Percentiles rank a stretch among this genome's conserved stretches.
These are phyloP conservation scores for Drosophila azteca DNA, from an alignment of 1,140 invertebrate genomes.

Conservation along the genomic window DNA sequence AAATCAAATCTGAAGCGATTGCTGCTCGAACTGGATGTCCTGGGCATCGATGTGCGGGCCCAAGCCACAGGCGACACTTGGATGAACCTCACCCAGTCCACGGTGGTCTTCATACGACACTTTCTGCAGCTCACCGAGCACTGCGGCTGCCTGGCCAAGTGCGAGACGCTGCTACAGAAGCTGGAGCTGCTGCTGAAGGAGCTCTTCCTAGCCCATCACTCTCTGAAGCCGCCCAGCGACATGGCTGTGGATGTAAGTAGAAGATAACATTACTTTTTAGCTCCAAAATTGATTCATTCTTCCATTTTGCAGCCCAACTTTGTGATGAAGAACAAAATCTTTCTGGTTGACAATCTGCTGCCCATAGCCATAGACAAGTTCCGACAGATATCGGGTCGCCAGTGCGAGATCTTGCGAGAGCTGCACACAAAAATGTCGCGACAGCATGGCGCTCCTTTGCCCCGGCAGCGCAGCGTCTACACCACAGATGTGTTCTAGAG, in stretches of 20 bases:
- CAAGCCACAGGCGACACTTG: conserved; percentile 82
- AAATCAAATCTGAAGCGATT: conserved; percentile 85
- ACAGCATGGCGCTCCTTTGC: conserved; percentile 71
- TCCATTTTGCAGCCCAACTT: conserved; percentile 72
- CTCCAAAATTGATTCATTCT: background rate
- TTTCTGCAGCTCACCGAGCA: conserved; percentile 76
- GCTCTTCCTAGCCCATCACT: conserved; percentile 74
- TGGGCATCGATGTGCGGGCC: conserved; percentile 82
- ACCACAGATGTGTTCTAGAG: conserved; percentile 76
- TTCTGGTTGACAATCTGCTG: conserved; percentile 76
- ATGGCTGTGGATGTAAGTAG: conserved; percentile 78
- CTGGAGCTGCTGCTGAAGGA: conserved; percentile 70
- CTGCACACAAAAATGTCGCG: conserved; percentile 66
- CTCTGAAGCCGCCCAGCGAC: conserved; percentile 68
- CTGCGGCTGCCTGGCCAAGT: conserved; percentile 76
- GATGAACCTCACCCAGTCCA: conserved; percentile 81
- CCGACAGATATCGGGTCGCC: conserved; percentile 64
- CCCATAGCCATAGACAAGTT: conserved; percentile 78
- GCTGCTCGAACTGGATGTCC: conserved; percentile 84
- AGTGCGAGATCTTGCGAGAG: conserved; percentile 61
- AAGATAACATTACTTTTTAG: background rate
- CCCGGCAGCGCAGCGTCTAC: conserved; percentile 80
- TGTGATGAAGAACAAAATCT: conserved; percentile 80
- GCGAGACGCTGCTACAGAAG: conserved; percentile 68
- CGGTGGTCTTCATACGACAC: conserved; percentile 76